Evolutionary conservation across 1,140 invertebrate species (phyloP).

Genomic region (Nephila pilipes): DNA sequence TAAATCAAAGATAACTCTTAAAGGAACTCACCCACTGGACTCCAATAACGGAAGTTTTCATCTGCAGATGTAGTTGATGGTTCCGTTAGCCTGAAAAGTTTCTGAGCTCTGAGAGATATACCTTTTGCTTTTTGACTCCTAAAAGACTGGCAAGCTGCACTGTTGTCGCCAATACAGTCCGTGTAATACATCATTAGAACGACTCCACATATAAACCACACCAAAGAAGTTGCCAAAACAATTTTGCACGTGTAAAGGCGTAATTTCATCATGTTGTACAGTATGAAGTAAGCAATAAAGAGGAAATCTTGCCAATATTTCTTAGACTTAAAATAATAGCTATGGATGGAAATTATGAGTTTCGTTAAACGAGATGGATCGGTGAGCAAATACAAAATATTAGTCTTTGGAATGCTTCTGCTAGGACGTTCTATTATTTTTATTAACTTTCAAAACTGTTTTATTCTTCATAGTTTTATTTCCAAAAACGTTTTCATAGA

Average conservation of each 20-base stretch:
- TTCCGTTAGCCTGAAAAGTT: conserved; percentile 35
- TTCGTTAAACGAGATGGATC: not conserved
- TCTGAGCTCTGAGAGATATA: conserved; percentile 33
- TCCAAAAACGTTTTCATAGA: not conserved
- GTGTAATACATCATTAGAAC: conserved; percentile 95
- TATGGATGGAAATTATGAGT: too few relatives aligned
- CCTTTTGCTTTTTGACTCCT: conserved; percentile 36
- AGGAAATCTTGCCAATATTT: too few relatives aligned
- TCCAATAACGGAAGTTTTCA: conserved; percentile 66
- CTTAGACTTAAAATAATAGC: too few relatives aligned
- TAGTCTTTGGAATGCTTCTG: not conserved
- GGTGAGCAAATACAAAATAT: not conserved
- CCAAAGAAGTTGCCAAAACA: conserved; percentile 94
- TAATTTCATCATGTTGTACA: conserved; percentile 80
- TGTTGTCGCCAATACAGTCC: conserved; percentile 84
- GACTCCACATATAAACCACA: conserved; percentile 96
- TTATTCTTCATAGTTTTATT: not conserved
- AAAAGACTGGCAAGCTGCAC: conserved; percentile 54
- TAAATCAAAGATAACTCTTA: not conserved
- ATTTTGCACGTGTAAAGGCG: conserved; percentile 96
- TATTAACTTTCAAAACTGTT: not conserved
- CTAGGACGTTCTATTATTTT: not conserved
- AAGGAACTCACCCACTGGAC: conserved; percentile 59
- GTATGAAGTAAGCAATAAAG: too few relatives aligned
- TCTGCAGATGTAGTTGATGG: conserved; percentile 40